A percentile compares a stretch with the other conserved stretches of the same genome.
Conservation (phyloP, 2,113 vertebrate genomes). For the Macroglossus sobrinus region DNA sequence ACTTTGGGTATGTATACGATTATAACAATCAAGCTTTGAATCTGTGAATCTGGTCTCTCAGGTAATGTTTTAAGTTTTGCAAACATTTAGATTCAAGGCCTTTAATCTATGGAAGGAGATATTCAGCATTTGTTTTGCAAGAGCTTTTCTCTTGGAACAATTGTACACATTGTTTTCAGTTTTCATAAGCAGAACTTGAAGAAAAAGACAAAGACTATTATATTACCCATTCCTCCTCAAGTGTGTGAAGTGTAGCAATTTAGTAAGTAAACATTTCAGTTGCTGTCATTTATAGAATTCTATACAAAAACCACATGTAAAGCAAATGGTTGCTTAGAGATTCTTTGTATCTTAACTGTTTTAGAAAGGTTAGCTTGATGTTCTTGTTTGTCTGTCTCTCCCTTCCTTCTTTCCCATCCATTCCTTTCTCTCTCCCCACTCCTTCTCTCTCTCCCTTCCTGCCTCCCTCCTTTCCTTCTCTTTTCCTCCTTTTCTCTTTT, state of each 20-base stretch:
- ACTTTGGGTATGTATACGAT: background rate
- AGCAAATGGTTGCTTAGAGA: background rate
- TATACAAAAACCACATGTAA: background rate
- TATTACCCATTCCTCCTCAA: background rate
- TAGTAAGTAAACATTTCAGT: constrained; percentile 25
- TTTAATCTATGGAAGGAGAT: background rate
- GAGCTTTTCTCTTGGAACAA: background rate
- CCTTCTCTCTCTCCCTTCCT: background rate
- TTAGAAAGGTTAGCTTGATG: background rate
- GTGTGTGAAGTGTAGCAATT: background rate
- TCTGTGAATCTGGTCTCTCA: background rate
- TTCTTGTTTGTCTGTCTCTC: background rate
- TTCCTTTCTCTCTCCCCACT: background rate
- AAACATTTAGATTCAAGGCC: background rate
- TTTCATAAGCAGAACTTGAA: constrained; percentile 18
- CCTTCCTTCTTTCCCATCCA: background rate
- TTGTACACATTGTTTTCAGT: constrained; percentile 7
- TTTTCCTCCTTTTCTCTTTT: background rate
- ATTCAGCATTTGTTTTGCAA: background rate
- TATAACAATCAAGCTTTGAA: background rate
- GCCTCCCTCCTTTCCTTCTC: fast-evolving
- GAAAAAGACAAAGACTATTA: constrained; percentile 1
- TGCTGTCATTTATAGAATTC: constrained; percentile 16
- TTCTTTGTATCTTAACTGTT: background rate
- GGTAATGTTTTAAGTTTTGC: background rate